phyloP scores from a whole-genome alignment of 1,140 invertebrate genomes.

The Euwallacea fornicatus region DNA sequence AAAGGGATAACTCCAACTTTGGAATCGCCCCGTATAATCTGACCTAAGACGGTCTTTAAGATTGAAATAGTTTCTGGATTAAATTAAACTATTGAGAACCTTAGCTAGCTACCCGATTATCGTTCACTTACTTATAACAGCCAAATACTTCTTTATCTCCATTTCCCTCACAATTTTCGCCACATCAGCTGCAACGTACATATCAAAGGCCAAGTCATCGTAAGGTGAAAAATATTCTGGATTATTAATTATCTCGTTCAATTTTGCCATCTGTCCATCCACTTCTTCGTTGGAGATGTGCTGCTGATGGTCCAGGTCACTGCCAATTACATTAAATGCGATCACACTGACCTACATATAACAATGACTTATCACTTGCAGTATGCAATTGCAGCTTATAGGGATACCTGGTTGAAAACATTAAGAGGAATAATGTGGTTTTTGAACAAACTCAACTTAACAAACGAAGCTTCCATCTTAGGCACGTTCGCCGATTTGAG shows the following conservation, averaged over 20 bases:
- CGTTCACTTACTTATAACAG: conserved; percentile 68
- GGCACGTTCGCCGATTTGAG: conserved; percentile 82
- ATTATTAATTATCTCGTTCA: conserved; percentile 56
- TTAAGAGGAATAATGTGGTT: conserved; percentile 77
- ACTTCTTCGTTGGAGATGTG: conserved; percentile 18
- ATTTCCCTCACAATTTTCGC: conserved; percentile 84
- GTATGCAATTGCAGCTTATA: conserved; percentile 9
- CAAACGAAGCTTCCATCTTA: conserved; percentile 74
- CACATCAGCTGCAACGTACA: conserved; percentile 95
- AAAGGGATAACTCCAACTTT: no score
- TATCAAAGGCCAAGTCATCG: conserved; percentile 94
- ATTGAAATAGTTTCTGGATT: neutral
- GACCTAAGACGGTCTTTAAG: no score
- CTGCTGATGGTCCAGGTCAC: conserved; percentile 34
- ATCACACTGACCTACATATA: conserved; percentile 54
- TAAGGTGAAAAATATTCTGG: conserved; percentile 78
- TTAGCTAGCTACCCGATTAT: no score
- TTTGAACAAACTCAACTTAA: conserved; percentile 82
- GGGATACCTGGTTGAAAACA: conserved; percentile 75
- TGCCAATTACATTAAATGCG: conserved; percentile 52
- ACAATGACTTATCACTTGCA: neutral
- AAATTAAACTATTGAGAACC: neutral
- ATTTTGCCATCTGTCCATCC: conserved; percentile 33
- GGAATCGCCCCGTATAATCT: no score
- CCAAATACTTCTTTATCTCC: conserved; percentile 82